A percentile compares a stretch with the other conserved stretches of the same genome.
These are phyloP conservation scores for Orestias chungarensis DNA, from an alignment of 2,797 vertebrate species.

Conservation along the genomic window DNA sequence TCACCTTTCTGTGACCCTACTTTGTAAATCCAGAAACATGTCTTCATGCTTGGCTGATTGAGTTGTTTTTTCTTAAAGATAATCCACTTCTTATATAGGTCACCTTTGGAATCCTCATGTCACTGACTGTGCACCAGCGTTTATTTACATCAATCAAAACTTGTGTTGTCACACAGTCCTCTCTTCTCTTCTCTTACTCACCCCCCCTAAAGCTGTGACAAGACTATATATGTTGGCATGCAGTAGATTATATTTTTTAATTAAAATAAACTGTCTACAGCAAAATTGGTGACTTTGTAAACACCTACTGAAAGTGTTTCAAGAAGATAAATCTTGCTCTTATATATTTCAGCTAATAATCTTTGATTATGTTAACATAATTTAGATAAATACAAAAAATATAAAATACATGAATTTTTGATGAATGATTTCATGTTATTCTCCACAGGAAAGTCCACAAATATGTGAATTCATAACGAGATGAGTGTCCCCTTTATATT, in stretches of 20 bases:
- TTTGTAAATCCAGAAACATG: conserved; percentile 27
- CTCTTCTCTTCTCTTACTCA: conserved; percentile 33
- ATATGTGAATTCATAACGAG: no score
- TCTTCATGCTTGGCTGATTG: conserved; percentile 17
- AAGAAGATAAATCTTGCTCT: no score
- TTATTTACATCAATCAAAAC: conserved; percentile 40
- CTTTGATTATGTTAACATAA: no score
- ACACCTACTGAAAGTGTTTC: no score
- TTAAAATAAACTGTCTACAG: background rate
- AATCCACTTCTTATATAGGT: conserved; percentile 35
- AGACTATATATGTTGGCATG: background rate
- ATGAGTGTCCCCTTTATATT: no score
- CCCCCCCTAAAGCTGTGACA: background rate
- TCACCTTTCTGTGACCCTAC: conserved; percentile 8
- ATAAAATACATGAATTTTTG: no score
- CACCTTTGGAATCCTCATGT: conserved; percentile 41
- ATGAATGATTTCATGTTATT: no score
- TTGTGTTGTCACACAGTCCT: conserved; percentile 45
- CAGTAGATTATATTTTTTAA: background rate
- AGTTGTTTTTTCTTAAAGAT: conserved; percentile 38
- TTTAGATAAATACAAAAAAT: no score
- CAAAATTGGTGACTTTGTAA: no score
- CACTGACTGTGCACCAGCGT: conserved; percentile 26
- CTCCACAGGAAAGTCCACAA: no score
- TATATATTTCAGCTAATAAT: no score